phyloP scores from a whole-genome alignment of 2,797 vertebrate genomes.

The Corythornis leucogaster region DNA sequence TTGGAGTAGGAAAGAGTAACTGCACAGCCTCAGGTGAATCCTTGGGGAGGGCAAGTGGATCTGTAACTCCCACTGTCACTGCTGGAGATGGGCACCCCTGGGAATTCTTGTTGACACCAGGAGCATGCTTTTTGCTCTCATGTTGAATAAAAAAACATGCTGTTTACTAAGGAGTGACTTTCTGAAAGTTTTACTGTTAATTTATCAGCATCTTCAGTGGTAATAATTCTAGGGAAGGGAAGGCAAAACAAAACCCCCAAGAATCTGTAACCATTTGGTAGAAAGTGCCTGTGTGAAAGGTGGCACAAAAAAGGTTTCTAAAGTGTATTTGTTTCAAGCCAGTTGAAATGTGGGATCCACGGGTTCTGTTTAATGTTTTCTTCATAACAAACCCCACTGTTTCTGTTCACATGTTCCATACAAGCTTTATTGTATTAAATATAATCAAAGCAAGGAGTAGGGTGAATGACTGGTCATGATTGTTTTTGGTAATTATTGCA shows the following conservation, averaged over 20 bases:
- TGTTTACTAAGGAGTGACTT: slow-evolving; percentile 12
- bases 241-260: background rate
- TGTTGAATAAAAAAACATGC: background rate
- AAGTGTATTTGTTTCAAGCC: background rate
- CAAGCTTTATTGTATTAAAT: slow-evolving; percentile 81
- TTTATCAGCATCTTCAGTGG: background rate
- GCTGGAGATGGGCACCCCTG: background rate
- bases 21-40: background rate
- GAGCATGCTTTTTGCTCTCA: background rate
- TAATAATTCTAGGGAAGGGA: background rate
- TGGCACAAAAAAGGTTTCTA: background rate
- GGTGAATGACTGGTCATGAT: slow-evolving; percentile 37
- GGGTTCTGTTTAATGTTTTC: background rate
- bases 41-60: background rate
- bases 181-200: background rate
- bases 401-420: background rate
- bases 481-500: slow-evolving; percentile 66
- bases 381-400: background rate
- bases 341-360: background rate
- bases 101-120: slow-evolving; percentile 31
- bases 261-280: background rate
- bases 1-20: background rate
- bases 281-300: background rate
- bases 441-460: slow-evolving; percentile 64
- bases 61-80: background rate